Evolutionary conservation across 2,113 vertebrate species (phyloP).

Genomic region (Burhinus oedicnemus): DNA sequence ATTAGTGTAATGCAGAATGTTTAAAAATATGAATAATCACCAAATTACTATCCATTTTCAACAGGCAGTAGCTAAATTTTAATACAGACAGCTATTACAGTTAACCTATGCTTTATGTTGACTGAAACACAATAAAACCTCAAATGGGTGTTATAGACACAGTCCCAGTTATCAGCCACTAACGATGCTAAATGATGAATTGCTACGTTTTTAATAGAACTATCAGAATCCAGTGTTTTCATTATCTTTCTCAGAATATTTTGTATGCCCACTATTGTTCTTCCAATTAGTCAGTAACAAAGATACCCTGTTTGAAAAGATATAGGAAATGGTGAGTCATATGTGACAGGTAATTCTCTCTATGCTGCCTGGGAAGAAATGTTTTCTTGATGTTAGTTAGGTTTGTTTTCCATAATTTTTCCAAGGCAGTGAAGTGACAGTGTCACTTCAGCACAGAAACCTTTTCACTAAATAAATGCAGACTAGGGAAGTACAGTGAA

Average conservation of each 20-base stretch:
- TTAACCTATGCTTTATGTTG: slow-evolving; percentile 40
- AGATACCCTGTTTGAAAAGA: slow-evolving; percentile 52
- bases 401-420: slow-evolving; percentile 26
- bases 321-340: slow-evolving; percentile 33
- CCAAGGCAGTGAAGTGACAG: not conserved
- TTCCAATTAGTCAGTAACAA: slow-evolving; percentile 51
- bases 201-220: slow-evolving; percentile 57
- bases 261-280: slow-evolving; percentile 27
- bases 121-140: slow-evolving; percentile 46
- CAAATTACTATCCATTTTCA: slow-evolving; percentile 48
- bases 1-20: slow-evolving; percentile 37
- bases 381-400: not conserved
- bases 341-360: slow-evolving; percentile 52
- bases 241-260: slow-evolving; percentile 44
- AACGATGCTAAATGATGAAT: slow-evolving; percentile 69
- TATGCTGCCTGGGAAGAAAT: not conserved
- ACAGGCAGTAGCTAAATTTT: slow-evolving; percentile 38
- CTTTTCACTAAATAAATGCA: not conserved
- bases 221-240: slow-evolving; percentile 34
- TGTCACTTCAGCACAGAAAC: slow-evolving; percentile 6
- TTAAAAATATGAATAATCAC: slow-evolving; percentile 62
- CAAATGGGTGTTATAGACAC: slow-evolving; percentile 16
- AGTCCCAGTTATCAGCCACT: slow-evolving; percentile 27
- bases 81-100: slow-evolving; percentile 16
- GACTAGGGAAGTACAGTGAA: not conserved